phyloP scores from a whole-genome alignment of 2,113 vertebrate species.

The Pheucticus melanocephalus region DNA sequence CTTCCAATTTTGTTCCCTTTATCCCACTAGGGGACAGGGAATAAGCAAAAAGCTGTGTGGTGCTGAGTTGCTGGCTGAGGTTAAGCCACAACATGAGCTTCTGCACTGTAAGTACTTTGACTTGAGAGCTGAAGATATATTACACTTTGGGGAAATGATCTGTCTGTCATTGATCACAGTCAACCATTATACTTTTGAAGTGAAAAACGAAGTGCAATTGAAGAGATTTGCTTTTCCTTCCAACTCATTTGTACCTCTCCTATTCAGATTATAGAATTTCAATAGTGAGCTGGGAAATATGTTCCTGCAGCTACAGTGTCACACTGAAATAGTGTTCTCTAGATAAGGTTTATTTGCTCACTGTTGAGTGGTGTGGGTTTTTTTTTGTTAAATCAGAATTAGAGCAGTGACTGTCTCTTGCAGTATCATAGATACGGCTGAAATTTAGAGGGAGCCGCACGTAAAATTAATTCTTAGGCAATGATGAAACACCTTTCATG shows the following conservation, averaged over 20 bases:
- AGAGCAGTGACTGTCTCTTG: not conserved
- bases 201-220: constrained; percentile 51
- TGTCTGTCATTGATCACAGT: constrained; percentile 21
- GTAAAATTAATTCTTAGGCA: not conserved
- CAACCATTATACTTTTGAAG: constrained; percentile 49
- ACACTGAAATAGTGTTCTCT: constrained; percentile 42
- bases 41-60: not conserved
- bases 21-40: rapidly evolving
- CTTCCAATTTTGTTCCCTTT: not conserved
- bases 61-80: not conserved
- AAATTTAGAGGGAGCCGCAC: not conserved
- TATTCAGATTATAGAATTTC: constrained; percentile 57
- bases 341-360: constrained; percentile 2
- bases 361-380: not conserved
- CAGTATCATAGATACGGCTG: not conserved
- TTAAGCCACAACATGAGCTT: not conserved
- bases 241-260: constrained; percentile 58
- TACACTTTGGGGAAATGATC: constrained; percentile 39
- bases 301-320: not conserved
- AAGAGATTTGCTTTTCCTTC: constrained; percentile 59
- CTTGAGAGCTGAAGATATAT: constrained; percentile 44
- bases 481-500: not conserved
- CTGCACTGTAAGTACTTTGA: not conserved
- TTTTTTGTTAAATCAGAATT: constrained; percentile 23
- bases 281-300: constrained; percentile 6